These are phyloP conservation scores for Peromyscus attwateri DNA, from an alignment of 2,797 vertebrate species.

Conservation along the genomic window DNA sequence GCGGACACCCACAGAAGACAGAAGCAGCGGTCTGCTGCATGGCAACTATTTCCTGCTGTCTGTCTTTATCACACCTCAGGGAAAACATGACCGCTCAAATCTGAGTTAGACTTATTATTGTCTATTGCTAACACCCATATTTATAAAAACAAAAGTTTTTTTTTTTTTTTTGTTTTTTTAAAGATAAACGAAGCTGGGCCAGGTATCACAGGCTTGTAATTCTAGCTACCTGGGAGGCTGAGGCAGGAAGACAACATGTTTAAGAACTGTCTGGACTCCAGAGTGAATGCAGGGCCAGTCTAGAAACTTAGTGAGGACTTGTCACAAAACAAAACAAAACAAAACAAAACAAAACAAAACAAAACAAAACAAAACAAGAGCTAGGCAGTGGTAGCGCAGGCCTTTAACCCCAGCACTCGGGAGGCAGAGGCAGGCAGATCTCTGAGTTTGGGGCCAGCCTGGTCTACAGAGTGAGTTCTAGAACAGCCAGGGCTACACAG, in stretches of 20 bases:
- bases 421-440: background rate
- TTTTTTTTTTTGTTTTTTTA: too few relatives aligned
- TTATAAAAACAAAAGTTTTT: background rate
- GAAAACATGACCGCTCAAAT: slow-evolving; percentile 19
- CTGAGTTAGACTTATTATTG: background rate
- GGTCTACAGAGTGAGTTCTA: background rate
- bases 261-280: background rate
- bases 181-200: background rate
- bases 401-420: background rate
- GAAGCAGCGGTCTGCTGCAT: background rate
- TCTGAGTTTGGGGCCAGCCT: background rate
- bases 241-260: background rate
- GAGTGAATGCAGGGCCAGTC: background rate
- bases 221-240: background rate
- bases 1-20: background rate
- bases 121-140: slow-evolving; percentile 23
- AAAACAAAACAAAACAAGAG: background rate
- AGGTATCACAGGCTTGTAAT: background rate
- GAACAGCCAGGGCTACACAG: background rate
- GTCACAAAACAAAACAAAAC: background rate
- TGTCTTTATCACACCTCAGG: background rate
- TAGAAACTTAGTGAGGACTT: background rate
- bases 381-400: background rate
- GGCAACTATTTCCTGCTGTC: background rate
- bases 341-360: background rate